These are phyloP conservation scores for Otis tarda DNA, from an alignment of 2,113 vertebrate genomes.

Conservation along the genomic window DNA sequence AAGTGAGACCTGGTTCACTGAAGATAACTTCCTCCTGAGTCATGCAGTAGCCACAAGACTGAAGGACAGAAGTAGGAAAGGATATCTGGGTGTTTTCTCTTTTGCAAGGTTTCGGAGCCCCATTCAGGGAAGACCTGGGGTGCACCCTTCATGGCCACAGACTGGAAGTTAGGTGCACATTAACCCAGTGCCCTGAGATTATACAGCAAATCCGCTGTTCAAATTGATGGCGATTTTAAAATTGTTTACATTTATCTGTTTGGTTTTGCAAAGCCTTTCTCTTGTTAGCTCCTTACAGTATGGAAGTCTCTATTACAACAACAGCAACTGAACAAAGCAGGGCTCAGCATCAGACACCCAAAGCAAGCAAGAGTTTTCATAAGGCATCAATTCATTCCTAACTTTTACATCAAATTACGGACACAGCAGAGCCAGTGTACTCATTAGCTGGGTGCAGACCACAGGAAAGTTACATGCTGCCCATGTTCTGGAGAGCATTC, in stretches of 20 bases:
- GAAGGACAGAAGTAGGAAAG: not conserved
- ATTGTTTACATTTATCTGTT: not conserved
- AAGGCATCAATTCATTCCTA: not conserved
- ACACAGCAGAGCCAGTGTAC: not conserved
- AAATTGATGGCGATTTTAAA: not conserved
- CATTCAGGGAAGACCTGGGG: accelerated
- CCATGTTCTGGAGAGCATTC: not conserved
- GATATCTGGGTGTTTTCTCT: not conserved
- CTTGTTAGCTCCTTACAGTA: not conserved
- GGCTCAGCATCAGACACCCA: not conserved
- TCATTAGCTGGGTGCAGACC: not conserved
- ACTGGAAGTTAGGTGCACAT: not conserved
- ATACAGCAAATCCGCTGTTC: not conserved
- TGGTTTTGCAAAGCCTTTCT: not conserved
- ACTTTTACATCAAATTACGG: not conserved
- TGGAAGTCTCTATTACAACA: not conserved
- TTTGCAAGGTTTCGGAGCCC: not conserved
- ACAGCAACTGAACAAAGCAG: not conserved
- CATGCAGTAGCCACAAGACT: not conserved
- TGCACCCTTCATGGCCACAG: not conserved
- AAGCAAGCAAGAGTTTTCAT: not conserved
- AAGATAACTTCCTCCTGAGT: not conserved
- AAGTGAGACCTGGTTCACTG: not conserved
- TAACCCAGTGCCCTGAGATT: not conserved
- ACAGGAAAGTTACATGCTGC: not conserved